Conservation (phyloP, 2,113 vertebrate species). For the Platycercus adscitus region DNA sequence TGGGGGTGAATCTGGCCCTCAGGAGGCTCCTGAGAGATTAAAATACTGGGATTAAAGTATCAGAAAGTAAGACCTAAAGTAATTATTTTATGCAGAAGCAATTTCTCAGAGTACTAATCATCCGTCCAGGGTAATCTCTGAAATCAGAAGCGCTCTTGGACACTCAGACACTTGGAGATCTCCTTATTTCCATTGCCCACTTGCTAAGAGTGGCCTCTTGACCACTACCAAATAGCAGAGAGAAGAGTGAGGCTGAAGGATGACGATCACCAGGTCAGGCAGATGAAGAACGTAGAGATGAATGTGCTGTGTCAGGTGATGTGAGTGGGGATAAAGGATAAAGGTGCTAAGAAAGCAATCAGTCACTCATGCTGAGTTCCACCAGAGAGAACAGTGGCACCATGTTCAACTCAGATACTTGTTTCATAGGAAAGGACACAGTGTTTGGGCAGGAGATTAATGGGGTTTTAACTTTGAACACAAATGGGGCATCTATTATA, state of each 20-base stretch:
- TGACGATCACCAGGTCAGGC: background rate
- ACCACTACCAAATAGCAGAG: background rate
- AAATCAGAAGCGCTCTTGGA: fast-evolving
- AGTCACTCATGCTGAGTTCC: background rate
- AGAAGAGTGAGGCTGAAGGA: background rate
- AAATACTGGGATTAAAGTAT: background rate
- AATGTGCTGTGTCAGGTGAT: fast-evolving
- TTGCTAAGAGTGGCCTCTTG: background rate
- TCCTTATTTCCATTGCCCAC: background rate
- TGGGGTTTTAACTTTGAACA: background rate
- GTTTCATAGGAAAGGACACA: background rate
- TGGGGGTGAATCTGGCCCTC: background rate
- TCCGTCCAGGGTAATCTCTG: background rate
- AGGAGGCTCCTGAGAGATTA: background rate
- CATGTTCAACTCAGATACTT: background rate
- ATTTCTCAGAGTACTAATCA: background rate
- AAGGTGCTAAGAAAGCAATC: background rate
- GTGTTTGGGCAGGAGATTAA: background rate
- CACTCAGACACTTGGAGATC: background rate
- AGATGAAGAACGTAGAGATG: background rate
- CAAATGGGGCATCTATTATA: background rate
- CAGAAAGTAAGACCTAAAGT: background rate
- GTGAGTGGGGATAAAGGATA: background rate
- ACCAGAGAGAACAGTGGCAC: background rate
- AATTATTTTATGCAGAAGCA: background rate